Evolutionary conservation across 2,797 vertebrate genomes (phyloP).

Genomic region (Coilia nasus): DNA sequence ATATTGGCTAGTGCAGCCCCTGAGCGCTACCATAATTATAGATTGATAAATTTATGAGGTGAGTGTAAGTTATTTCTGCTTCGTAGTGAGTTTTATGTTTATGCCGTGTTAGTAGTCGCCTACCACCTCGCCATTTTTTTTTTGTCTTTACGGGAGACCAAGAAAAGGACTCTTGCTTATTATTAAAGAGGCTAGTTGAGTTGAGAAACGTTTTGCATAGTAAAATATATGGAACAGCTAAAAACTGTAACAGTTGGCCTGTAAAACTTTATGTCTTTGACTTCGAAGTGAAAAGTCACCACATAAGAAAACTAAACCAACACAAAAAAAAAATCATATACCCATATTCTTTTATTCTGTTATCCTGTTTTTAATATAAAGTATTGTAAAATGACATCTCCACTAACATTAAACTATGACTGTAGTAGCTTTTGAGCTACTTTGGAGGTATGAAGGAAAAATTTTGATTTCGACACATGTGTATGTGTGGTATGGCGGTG

Average conservation of each 20-base stretch:
- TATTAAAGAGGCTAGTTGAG: background rate
- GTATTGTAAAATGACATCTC: background rate
- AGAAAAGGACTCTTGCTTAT: background rate
- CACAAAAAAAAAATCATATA: background rate
- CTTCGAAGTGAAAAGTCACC: background rate
- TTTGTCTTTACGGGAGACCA: background rate
- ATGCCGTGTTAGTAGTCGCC: conserved; percentile 59
- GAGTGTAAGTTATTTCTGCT: conserved; percentile 63
- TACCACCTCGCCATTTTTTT: conserved; percentile 52
- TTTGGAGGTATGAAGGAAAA: background rate
- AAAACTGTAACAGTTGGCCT: background rate
- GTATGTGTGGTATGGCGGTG: no score
- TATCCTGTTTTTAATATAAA: background rate
- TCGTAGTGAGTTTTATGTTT: conserved; percentile 61
- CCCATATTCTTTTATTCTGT: background rate
- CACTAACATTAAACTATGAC: background rate
- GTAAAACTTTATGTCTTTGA: background rate
- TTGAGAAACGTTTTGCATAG: background rate
- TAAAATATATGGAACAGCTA: background rate
- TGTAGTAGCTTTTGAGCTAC: background rate
- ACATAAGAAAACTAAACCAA: background rate
- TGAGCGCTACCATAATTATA: conserved; percentile 69
- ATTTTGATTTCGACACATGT: background rate
- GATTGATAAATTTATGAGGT: conserved; percentile 73
- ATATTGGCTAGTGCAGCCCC: conserved; percentile 47